Conservation (phyloP, 92 coral and sea anemone species). For the Siderastrea radians region DNA sequence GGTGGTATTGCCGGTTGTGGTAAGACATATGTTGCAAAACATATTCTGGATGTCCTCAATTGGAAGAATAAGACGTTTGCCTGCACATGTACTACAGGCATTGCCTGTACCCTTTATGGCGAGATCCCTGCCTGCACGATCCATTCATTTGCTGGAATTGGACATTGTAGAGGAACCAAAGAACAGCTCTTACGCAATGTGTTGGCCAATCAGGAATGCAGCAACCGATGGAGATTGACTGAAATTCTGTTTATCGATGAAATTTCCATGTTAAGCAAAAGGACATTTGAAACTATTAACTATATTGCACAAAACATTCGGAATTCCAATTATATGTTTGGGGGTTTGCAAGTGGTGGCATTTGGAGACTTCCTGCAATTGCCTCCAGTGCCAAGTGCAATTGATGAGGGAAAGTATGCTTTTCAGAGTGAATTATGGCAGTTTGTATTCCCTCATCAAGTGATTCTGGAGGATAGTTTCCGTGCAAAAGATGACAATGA, state of each 20-base stretch:
- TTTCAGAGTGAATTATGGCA: conserved; percentile 59
- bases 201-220: conserved; percentile 14
- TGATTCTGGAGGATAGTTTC: conserved; percentile 43
- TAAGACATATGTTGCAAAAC: conserved; percentile 5
- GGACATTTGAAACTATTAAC: conserved; percentile 49
- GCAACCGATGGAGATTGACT: conserved; percentile 44
- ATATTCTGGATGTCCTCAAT: not conserved
- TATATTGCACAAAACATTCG: conserved; percentile 37
- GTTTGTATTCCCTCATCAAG: conserved; percentile 47
- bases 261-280: conserved; percentile 18
- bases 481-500: conserved; percentile 37
- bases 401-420: conserved; percentile 51
- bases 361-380: conserved; percentile 71
- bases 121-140: conserved; percentile 26
- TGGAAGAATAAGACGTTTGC: not conserved
- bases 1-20: conserved; percentile 3
- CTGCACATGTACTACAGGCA: conserved; percentile 57
- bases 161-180: conserved; percentile 43
- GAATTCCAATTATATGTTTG: conserved; percentile 34
- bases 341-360: conserved; percentile 74
- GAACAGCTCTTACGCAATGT: conserved; percentile 32
- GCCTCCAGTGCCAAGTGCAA: no score
- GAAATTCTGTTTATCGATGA: conserved; percentile 42
- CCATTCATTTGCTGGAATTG: conserved; percentile 67
- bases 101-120: conserved; percentile 41